Evolutionary conservation across 2,888 invertebrate genomes (phyloP), one percentile per base, ranked within the genome.

Genomic region (Cosmopolites sordidus): DNA sequence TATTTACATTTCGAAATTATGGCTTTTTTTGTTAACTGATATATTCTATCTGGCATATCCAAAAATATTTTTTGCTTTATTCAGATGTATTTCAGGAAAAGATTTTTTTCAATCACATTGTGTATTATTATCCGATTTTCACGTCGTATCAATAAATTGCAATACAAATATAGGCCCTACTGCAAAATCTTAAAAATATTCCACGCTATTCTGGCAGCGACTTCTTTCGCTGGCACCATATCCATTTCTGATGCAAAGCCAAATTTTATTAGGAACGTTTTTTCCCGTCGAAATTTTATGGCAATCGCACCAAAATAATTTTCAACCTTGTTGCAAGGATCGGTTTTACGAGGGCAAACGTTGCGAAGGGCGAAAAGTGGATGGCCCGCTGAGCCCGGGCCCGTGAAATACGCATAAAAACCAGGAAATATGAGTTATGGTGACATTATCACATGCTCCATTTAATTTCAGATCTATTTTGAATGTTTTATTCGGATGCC

Each of bases 371-470:
- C 46, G 56, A 54, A 56, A 51, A 54, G 48, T 52, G 58, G 58
- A 54, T 48, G 22, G 53, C 58, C 51, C 58, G 56, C 58, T 54
- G 58, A 37, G 56, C 54, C 43, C 48, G 44, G 39, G 48, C 53
- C 58, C 50, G 53, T 50, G 52, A 51, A 55, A 48, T 33, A 47
- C 50, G 50, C 53, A 56, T 48, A 60, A 61, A 69, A 71, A 71
- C 69, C 67, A 66, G 69, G 69, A 71, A 71, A 71, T 71, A 73
- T 74, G 72, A 73, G 68, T 73, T 73, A 73, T 73, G 70, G 58
- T 64, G 69, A 69, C 73, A 70, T 72, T 71, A 73, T 72, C 71
- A 70, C 70, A 73, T 72, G 73, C 69, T 66, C 72, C 72, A 74
- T 73, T 74, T 73, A 73, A 70, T 72, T 70, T 67, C 58, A 66